Evolutionary conservation across 2,113 vertebrate genomes (phyloP).

Genomic region (Erythrocebus patas): DNA sequence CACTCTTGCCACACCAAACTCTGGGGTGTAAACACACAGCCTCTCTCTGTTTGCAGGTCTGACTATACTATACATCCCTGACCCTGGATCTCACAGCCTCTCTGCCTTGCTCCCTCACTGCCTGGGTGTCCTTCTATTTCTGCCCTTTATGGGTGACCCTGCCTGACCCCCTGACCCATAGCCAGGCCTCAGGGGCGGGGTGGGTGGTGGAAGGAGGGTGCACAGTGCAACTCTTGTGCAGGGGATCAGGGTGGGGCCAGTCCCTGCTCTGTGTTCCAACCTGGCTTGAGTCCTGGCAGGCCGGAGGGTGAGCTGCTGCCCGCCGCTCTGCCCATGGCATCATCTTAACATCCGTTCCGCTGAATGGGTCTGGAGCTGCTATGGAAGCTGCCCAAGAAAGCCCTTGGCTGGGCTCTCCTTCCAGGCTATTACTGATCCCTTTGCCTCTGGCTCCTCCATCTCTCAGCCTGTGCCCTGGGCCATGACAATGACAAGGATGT

Average conservation of each 20-base stretch:
- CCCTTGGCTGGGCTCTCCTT: neutral
- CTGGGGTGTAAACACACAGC: neutral
- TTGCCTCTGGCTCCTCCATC: neutral
- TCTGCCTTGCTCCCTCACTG: neutral
- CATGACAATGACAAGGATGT: neutral
- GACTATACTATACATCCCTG: neutral
- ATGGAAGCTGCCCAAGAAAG: neutral
- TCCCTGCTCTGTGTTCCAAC: neutral
- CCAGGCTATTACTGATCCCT: neutral
- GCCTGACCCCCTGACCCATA: neutral
- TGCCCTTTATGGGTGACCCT: constrained; percentile 47
- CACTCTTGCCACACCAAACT: neutral
- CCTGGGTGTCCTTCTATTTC: constrained; percentile 38
- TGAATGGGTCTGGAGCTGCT: neutral
- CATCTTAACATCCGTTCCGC: neutral
- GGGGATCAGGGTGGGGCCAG: constrained; percentile 34
- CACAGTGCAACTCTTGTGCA: constrained; percentile 58
- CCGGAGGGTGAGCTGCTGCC: neutral
- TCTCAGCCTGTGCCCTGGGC: neutral
- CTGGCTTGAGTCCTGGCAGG: constrained; percentile 20
- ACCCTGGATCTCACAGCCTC: neutral
- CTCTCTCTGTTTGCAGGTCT: neutral
- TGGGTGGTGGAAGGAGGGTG: neutral
- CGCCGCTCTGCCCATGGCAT: neutral
- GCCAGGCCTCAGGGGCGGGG: constrained; percentile 6